These are phyloP conservation scores for Drosophila ananassae DNA, from an alignment of 1,140 invertebrate genomes.

Conservation along the genomic window DNA sequence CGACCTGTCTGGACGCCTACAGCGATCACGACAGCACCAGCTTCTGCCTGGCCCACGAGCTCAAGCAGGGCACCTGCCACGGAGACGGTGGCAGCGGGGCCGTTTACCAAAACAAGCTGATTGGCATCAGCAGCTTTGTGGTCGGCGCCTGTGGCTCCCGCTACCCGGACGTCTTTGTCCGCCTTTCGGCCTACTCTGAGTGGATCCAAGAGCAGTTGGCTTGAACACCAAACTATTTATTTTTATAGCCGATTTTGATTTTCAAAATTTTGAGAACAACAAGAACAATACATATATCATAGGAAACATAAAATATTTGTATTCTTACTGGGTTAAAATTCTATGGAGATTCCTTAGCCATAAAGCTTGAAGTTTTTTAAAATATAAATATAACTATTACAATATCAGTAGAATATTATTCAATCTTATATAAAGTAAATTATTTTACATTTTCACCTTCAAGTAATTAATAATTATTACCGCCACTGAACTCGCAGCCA, in stretches of 20 bases:
- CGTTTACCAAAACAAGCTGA: slow-evolving; percentile 50
- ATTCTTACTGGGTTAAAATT: too few species aligned
- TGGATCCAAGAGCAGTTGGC: slow-evolving; percentile 64
- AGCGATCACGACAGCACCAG: slow-evolving; percentile 27
- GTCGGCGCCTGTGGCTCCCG: slow-evolving; percentile 76
- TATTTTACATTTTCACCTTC: not conserved
- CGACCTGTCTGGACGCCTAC: slow-evolving; percentile 60
- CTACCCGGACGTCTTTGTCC: slow-evolving; percentile 74
- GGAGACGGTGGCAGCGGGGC: slow-evolving; percentile 75
- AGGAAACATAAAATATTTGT: too few species aligned
- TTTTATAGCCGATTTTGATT: not conserved
- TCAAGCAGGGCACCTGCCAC: slow-evolving; percentile 71
- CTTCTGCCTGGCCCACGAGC: slow-evolving; percentile 66
- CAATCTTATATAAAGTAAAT: too few species aligned
- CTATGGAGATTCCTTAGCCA: too few species aligned
- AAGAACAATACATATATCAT: not conserved
- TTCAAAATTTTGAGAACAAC: not conserved
- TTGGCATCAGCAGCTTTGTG: slow-evolving; percentile 70
- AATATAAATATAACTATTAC: too few species aligned
- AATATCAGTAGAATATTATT: too few species aligned
- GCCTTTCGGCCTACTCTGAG: slow-evolving; percentile 36
- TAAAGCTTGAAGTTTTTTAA: too few species aligned
- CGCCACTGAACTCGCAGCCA: too few species aligned
- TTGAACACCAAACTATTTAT: not conserved
- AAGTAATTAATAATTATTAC: not conserved